A percentile compares a stretch with the other conserved stretches of the same genome.
Conservation (phyloP, 2,797 vertebrate species). For the Chelon auratus region DNA sequence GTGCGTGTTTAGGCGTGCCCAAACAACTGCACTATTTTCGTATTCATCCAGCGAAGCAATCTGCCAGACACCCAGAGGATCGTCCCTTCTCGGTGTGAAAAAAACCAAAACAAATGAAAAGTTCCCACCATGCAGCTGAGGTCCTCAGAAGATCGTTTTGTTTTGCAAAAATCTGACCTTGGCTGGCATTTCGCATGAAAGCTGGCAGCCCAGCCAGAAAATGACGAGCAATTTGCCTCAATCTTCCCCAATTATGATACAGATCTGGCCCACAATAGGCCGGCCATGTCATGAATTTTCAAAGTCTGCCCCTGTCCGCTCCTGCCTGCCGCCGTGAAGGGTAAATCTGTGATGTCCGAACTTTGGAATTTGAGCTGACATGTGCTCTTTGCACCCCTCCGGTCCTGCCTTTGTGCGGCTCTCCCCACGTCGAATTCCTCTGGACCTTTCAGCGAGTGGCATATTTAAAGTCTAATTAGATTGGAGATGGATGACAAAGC, state of each 20-base stretch:
- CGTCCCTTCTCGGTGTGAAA: background rate
- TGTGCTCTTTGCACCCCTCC: constrained; percentile 75
- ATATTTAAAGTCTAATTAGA: constrained; percentile 71
- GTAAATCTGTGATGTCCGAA: constrained; percentile 76
- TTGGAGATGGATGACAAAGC: constrained; percentile 64
- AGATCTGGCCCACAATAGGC: constrained; percentile 74
- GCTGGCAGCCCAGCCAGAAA: constrained; percentile 72
- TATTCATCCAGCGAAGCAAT: background rate
- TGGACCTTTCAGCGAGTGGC: constrained; percentile 58
- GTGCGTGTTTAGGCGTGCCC: constrained; percentile 19
- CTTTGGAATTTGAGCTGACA: constrained; percentile 80
- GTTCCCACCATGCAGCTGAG: background rate
- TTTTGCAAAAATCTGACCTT: constrained; percentile 43
- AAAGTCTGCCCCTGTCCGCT: constrained; percentile 55
- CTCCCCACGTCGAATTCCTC: constrained; percentile 65
- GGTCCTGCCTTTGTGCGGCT: constrained; percentile 67
- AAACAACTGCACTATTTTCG: constrained; percentile 4
- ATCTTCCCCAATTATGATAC: constrained; percentile 80
- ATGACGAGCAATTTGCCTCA: constrained; percentile 78
- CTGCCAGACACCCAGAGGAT: background rate
- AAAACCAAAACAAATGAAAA: background rate
- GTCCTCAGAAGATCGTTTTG: constrained; percentile 8
- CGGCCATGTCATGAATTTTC: constrained; percentile 63
- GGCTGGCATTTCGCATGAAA: constrained; percentile 68
- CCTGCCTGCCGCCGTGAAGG: constrained; percentile 49